Conservation (phyloP, 2,797 vertebrate genomes). For the Urosaurus nigricauda region DNA sequence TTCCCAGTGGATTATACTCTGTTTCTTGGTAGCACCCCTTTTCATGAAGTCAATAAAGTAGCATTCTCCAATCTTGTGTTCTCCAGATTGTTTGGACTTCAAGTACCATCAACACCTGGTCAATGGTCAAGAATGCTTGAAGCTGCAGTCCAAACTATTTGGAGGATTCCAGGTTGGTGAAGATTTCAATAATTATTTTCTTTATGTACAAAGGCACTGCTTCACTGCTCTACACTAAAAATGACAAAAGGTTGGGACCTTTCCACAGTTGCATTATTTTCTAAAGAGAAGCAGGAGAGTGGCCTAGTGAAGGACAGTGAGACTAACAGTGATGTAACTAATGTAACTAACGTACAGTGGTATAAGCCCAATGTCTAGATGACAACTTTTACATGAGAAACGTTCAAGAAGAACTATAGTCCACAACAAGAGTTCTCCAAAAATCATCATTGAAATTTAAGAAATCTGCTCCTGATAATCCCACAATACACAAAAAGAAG, state of each 20-base stretch:
- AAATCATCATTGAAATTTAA: neutral
- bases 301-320: neutral
- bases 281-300: neutral
- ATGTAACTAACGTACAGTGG: neutral
- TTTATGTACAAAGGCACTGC: neutral
- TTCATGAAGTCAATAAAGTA: neutral
- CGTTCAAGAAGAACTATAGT: neutral
- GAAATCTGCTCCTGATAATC: neutral
- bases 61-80: neutral
- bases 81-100: neutral
- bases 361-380: no score
- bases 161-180: neutral
- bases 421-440: neutral
- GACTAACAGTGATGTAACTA: neutral
- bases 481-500: slow-evolving; percentile 4
- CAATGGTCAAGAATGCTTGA: neutral
- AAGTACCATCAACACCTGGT: neutral
- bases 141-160: neutral
- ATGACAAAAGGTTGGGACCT: neutral
- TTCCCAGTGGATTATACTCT: neutral
- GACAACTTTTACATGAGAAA: neutral
- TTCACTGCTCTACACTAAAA: neutral
- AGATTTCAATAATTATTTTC: neutral
- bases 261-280: neutral
- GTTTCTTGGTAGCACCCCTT: neutral